Conservation (phyloP, 2,113 vertebrate genomes). For the Probosciger aterrimus region DNA sequence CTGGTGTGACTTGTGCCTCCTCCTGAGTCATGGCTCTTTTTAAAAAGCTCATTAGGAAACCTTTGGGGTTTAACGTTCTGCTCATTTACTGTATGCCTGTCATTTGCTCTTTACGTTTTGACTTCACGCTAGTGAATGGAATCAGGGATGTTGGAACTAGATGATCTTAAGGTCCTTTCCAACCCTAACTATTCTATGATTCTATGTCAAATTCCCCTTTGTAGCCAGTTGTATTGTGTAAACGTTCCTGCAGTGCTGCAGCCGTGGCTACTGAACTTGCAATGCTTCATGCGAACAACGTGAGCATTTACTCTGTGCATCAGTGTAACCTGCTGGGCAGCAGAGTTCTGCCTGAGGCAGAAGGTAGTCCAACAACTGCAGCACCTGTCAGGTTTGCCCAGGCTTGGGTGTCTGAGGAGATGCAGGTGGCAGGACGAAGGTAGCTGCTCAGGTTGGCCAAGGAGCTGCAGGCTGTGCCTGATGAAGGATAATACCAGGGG, state of each 20-base stretch:
- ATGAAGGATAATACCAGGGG: neutral
- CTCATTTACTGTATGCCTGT: neutral
- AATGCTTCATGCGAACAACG: fast-evolving
- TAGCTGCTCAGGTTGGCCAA: neutral
- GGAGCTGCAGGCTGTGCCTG: neutral
- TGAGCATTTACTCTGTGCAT: neutral
- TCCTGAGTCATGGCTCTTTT: neutral
- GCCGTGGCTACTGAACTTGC: neutral
- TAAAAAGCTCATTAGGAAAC: neutral
- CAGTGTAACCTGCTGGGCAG: neutral
- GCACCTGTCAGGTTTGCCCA: neutral
- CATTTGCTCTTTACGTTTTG: neutral
- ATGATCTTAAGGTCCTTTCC: neutral
- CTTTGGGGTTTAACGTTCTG: neutral
- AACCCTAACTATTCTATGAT: neutral
- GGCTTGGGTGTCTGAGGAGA: neutral
- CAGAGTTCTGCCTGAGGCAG: neutral
- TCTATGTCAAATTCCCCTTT: neutral
- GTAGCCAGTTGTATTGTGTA: neutral
- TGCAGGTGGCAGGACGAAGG: neutral
- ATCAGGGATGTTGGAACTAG: neutral
- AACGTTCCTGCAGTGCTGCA: neutral
- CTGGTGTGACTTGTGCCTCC: neutral
- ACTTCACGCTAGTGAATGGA: neutral
- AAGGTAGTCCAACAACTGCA: neutral